Evolutionary conservation across 2,113 vertebrate genomes (phyloP).

Genomic region (Dipodomys stephensi): DNA sequence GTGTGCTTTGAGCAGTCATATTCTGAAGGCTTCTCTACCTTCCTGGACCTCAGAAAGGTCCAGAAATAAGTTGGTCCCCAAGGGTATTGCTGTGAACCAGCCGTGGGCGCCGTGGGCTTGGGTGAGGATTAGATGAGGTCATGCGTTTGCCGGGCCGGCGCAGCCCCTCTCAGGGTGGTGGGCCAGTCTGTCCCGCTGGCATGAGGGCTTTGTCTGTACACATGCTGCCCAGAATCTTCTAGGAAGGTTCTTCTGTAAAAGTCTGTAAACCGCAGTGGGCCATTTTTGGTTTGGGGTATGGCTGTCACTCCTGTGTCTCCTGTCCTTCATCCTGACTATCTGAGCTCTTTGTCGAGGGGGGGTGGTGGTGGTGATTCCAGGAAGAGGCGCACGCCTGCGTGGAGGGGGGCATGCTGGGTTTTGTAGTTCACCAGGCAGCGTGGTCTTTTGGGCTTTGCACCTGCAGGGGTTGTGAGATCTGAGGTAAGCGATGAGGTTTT

Average conservation of each 20-base stretch:
- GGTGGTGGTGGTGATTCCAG: not conserved
- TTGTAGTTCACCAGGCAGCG: not conserved
- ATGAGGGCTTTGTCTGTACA: not conserved
- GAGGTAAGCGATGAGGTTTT: no score
- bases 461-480: not conserved
- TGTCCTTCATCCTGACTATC: no score
- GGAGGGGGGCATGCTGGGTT: not conserved
- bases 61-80: not conserved
- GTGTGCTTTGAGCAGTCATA: not conserved
- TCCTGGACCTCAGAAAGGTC: not conserved
- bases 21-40: not conserved
- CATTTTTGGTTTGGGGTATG: no score
- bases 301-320: no score
- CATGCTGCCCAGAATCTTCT: not conserved
- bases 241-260: not conserved
- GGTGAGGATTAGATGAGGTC: not conserved
- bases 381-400: not conserved
- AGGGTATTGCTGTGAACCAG: not conserved
- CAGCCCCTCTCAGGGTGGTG: not conserved
- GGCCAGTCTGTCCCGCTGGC: not conserved
- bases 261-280: not conserved
- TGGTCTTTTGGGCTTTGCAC: not conserved
- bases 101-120: no score
- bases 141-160: rapidly evolving
- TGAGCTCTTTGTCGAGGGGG: no score